Evolutionary conservation across 2,797 vertebrate species (phyloP), one percentile per base, ranked within the genome.

Genomic region (Micromesistius poutassou): DNA sequence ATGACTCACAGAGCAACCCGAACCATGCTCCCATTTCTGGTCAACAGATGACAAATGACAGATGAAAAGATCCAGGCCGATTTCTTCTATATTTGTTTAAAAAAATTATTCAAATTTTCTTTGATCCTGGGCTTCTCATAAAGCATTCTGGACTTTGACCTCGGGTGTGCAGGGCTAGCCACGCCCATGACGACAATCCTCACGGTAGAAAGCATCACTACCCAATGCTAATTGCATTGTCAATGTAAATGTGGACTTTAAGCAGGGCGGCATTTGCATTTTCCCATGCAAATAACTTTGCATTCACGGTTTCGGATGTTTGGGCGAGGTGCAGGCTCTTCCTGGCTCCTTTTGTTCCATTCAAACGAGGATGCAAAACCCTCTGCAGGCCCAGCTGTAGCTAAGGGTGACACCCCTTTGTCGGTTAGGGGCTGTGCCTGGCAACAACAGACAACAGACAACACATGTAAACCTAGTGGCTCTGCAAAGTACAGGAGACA

Each of bases 271-370:
- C 81, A 85, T 79, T 84, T 77, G 79, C 40, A 92, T 94, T 94
- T 95, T 84, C 89, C 88, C 93, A 94, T 92, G 91, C 91, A 94
- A 94, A 94, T 93, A 91, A 83, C 86, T 94, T 94, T 94, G 92
- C 93, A 93, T 94, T 77, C 35, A 40, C 35, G 33, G 82, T 86
- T 86, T 77, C 35, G 76, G 76, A 89, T 79, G 81, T 76, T 70
- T 1, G 30, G 0, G 78, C 42, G 79, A 66, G 86, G 82, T 83
- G 82, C 81, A 74, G 79, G 42, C 73, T 78, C 83, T 86, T 85
- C 82, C 87, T 82, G 81, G 55, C 80, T 74, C 80, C 82, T 75
- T 84, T 85, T 87, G 87, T 86, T 84, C 75, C 87, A 87, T 81
- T 80, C 80, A 86, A 90, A 90, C 84, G 74, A 85, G 74, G 85